Evolutionary conservation across 2,888 invertebrate species (phyloP).

Genomic region (Lucinisca nassula): DNA sequence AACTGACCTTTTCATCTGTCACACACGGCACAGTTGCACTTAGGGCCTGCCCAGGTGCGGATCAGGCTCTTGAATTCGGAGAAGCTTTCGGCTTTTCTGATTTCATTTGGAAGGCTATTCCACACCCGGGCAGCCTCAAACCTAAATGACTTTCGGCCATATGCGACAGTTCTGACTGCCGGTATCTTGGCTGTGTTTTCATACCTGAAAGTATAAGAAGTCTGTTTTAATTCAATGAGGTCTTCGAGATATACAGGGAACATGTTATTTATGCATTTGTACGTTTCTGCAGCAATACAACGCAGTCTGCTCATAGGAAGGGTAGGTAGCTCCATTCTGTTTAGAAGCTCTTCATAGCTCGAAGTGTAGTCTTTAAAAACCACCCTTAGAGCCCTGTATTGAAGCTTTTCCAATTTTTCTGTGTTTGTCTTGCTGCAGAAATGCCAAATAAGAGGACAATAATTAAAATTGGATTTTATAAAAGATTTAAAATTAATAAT

Average conservation of each 20-base stretch:
- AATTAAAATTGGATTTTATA: constrained; percentile 18
- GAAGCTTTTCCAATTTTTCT: constrained; percentile 13
- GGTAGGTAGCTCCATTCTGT: not conserved
- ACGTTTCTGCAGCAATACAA: not conserved
- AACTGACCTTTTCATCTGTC: no score
- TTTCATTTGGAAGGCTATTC: constrained; percentile 22
- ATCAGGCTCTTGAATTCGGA: not conserved
- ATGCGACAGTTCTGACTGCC: not conserved
- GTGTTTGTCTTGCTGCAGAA: constrained; percentile 11
- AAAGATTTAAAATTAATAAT: constrained; percentile 17
- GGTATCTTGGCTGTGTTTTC: not conserved
- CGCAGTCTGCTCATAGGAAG: no score
- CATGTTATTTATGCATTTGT: not conserved
- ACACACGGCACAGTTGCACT: not conserved
- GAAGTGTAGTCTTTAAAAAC: constrained; percentile 1
- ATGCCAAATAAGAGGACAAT: constrained; percentile 19
- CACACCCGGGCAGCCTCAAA: constrained; percentile 34
- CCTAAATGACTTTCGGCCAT: constrained; percentile 35
- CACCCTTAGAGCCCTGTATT: not conserved
- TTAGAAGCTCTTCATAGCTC: not conserved
- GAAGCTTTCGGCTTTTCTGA: not conserved
- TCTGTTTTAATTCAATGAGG: no score
- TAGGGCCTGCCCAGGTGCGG: no score
- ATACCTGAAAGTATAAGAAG: no score
- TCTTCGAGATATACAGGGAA: not conserved